A percentile compares a stretch with the other conserved stretches of the same genome.
These are phyloP conservation scores for Copsychus sechellarum DNA, from an alignment of 2,113 vertebrate species.

Conservation along the genomic window DNA sequence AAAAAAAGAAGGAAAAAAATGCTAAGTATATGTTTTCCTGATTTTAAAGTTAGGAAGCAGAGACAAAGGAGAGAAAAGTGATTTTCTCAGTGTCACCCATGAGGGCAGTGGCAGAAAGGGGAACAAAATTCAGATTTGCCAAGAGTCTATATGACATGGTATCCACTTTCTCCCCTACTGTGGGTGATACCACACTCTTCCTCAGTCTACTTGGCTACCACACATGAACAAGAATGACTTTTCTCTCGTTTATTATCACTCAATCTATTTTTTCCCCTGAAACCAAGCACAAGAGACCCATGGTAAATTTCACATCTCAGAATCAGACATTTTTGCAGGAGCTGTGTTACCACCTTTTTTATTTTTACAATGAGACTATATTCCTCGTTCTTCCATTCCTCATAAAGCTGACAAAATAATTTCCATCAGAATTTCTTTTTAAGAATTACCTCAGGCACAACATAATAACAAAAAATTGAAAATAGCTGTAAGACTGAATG, in stretches of 20 bases:
- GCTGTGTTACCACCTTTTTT: neutral
- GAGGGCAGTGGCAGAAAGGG: neutral
- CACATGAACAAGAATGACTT: constrained; percentile 4
- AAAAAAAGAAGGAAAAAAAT: neutral
- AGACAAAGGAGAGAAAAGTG: neutral
- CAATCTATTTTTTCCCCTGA: neutral
- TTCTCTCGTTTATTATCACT: constrained; percentile 8
- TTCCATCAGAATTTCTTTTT: constrained; percentile 14
- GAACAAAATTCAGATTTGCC: neutral
- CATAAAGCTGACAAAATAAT: neutral
- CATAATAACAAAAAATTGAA: constrained; percentile 7
- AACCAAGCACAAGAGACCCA: constrained; percentile 1
- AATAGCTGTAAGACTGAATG: neutral
- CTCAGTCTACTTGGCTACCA: constrained; percentile 15
- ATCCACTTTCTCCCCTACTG: neutral
- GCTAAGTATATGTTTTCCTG: neutral
- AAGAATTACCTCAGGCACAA: neutral
- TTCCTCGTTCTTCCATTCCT: neutral
- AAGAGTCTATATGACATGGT: neutral
- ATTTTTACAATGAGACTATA: neutral
- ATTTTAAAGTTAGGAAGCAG: neutral
- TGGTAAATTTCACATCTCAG: constrained; percentile 25
- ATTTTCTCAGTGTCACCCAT: neutral
- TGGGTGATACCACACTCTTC: neutral
- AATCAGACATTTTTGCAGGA: constrained; percentile 33